These are phyloP conservation scores for Sialis fuliginosa DNA, from an alignment of 2,888 invertebrate species.

Conservation along the genomic window DNA sequence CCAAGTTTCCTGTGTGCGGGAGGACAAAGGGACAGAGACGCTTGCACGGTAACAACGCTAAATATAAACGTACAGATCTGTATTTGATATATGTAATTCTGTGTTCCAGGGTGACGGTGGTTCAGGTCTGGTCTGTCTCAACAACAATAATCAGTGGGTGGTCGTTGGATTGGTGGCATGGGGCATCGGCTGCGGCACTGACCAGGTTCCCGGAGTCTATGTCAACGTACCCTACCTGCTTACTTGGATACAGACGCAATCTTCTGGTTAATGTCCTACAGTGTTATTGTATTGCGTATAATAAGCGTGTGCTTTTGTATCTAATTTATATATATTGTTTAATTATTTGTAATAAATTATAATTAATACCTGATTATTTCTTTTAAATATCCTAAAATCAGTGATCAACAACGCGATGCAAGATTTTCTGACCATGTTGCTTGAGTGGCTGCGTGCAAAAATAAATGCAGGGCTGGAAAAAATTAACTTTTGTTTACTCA, in stretches of 20 bases:
- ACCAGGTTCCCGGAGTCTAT: constrained; percentile 55
- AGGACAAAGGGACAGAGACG: constrained; percentile 56
- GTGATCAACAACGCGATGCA: no score
- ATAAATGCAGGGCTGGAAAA: no score
- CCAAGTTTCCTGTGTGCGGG: constrained; percentile 64
- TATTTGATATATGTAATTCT: not conserved
- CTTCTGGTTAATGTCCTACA: not conserved
- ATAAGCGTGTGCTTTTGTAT: no score
- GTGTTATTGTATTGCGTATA: no score
- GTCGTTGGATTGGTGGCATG: constrained; percentile 50
- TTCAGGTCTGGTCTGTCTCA: constrained; percentile 44
- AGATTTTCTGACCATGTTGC: no score
- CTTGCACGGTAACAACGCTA: constrained; percentile 45
- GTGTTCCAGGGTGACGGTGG: constrained; percentile 52
- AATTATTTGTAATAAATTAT: no score
- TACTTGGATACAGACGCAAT: constrained; percentile 37
- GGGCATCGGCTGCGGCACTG: constrained; percentile 48
- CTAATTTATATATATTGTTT: no score
- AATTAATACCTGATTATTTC: no score
- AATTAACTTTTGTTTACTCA: no score
- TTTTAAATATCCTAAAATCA: no score
- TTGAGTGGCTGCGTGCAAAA: no score
- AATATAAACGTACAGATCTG: not conserved
- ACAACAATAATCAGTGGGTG: constrained; percentile 34
- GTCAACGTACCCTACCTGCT: constrained; percentile 46